Evolutionary conservation across 2,797 vertebrate species (phyloP).

Genomic region (Sciurus carolinensis): DNA sequence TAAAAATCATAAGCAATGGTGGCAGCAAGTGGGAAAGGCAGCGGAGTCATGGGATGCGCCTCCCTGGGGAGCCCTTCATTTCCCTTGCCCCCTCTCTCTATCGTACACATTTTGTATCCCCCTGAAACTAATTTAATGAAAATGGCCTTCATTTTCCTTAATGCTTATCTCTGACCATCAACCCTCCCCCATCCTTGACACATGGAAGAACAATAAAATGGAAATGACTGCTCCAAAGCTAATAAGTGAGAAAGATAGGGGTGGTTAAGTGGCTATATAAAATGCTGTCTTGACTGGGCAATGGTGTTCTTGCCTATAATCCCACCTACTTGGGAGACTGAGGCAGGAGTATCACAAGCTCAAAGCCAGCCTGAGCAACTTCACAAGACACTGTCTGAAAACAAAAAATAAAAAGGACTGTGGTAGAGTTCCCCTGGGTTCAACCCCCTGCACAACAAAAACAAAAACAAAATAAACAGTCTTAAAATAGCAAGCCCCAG

Average conservation of each 20-base stretch:
- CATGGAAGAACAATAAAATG: background rate
- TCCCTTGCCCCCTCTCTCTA: too few species aligned
- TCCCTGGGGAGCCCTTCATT: too few species aligned
- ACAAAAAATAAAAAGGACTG: background rate
- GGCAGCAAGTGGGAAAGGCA: too few species aligned
- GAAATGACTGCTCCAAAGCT: background rate
- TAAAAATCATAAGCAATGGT: too few species aligned
- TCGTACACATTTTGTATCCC: background rate
- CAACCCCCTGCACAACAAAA: too few species aligned
- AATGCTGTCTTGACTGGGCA: background rate
- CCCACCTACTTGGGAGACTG: background rate
- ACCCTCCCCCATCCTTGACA: background rate
- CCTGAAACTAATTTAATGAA: background rate
- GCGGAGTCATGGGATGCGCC: too few species aligned
- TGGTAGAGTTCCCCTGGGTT: too few species aligned
- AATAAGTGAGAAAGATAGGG: background rate
- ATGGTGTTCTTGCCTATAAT: too few species aligned
- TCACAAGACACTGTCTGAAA: too few species aligned
- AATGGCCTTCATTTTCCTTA: background rate
- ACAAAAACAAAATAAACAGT: background rate
- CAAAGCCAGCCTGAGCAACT: background rate
- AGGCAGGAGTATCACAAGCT: background rate
- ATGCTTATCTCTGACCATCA: background rate
- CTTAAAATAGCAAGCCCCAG: background rate
- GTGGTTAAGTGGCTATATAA: background rate